Evolutionary conservation across 2,888 invertebrate species (phyloP), one percentile per base, ranked within the genome.

Genomic region (Eupeodes latifasciatus): DNA sequence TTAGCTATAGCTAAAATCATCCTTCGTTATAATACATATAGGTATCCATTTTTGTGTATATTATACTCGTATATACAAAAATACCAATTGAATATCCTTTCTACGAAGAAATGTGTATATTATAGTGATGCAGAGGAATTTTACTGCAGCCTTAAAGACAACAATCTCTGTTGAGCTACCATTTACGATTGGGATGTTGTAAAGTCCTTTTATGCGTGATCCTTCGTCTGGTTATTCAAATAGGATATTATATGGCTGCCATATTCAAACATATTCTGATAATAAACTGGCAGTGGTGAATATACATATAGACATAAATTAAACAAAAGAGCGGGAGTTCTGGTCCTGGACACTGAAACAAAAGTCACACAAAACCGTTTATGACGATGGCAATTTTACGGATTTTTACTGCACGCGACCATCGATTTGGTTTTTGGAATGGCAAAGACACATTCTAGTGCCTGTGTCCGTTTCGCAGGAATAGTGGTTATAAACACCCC

Each of bases 391-490:
- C 89, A 89, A 89, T 89, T 89, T 89, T 85, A 89, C 89, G 89
- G 89, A 81, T 79, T 89, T 89, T 85, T 89, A 88, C 76, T 85
- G 82, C 89, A 89, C 89, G 89, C 89, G 89, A 89, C 89, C 66
- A 59, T 40, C 53, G 36, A 53, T 59, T 62, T 36, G 49, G 10
- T 27, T 34, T 27, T 34, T 34, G 14, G 5, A n/a, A 27, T 34
- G 27, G 57, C 55, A 59, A 59, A 34, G 55, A 27, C 27, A 27
- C 27, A 27, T 27, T 27, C 27, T 27, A 27, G 27, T 27, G 62
- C 16, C 71, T 61, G 69, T 75, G 76, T 75, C 81, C 76, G 66
- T 59, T 88, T 88, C 85, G 47, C 7, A 53, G 74, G 85, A 88
- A 85, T 78, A 77, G 85, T 69, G 88, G 88, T 81, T 81, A 78